Percentiles rank a stretch among this genome's conserved stretches.
These are phyloP conservation scores for Archocentrus centrarchus DNA, from an alignment of 2,113 vertebrate species.

Conservation along the genomic window DNA sequence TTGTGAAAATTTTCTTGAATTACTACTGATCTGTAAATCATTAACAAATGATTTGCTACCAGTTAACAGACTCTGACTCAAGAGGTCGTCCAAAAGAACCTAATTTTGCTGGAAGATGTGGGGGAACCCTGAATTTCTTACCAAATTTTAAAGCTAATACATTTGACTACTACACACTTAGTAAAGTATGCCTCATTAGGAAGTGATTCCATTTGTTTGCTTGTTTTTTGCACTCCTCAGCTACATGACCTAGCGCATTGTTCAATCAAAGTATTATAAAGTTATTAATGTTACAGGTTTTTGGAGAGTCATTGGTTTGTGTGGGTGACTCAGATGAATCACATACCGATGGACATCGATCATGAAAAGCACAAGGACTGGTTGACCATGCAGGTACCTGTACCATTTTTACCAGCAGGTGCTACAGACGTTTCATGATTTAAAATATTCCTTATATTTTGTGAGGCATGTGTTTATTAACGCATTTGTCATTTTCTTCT, in stretches of 20 bases:
- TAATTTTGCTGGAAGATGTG: too few relatives aligned
- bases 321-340: constrained; percentile 98
- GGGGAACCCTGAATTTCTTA: too few relatives aligned
- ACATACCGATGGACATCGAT: constrained; percentile 94
- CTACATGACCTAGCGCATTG: neutral
- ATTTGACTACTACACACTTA: neutral
- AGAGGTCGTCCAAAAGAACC: too few relatives aligned
- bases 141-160: too few relatives aligned
- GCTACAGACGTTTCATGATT: neutral
- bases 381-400: constrained; percentile 91
- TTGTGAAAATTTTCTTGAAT: too few relatives aligned
- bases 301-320: constrained; percentile 98
- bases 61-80: neutral
- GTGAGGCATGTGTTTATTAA: neutral
- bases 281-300: constrained; percentile 81
- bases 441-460: neutral
- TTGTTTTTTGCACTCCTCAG: neutral
- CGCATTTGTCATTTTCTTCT: neutral
- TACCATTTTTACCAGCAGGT: neutral
- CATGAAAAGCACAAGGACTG: constrained; percentile 90
- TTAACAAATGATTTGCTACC: neutral
- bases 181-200: neutral
- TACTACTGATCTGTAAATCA: neutral
- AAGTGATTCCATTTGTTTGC: neutral
- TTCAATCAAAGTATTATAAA: neutral